A percentile compares a stretch with the other conserved stretches of the same genome.
Conservation (phyloP, 2,113 vertebrate genomes). For the Buteo buteo region DNA sequence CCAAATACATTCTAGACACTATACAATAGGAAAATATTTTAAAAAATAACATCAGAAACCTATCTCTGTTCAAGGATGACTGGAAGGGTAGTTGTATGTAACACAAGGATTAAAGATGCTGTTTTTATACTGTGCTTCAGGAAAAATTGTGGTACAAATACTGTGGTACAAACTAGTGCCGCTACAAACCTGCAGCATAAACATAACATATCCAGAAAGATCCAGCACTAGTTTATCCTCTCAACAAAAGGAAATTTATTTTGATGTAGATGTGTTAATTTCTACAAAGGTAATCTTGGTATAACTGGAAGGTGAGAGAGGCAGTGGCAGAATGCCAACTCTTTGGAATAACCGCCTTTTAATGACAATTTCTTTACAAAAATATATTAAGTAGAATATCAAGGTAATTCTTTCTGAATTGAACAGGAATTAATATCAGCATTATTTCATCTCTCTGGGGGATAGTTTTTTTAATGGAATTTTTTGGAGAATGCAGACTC, state of each 20-base stretch:
- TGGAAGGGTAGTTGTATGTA: not conserved
- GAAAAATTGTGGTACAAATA: not conserved
- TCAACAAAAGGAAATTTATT: not conserved
- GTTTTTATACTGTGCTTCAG: not conserved
- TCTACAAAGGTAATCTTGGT: not conserved
- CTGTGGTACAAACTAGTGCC: not conserved
- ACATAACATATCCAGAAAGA: not conserved
- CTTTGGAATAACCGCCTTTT: not conserved
- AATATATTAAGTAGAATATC: not conserved
- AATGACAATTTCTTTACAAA: not conserved
- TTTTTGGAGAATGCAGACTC: not conserved
- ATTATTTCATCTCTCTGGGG: not conserved
- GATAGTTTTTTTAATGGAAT: not conserved
- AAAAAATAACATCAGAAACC: not conserved
- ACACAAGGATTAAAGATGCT: not conserved
- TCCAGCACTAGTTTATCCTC: not conserved
- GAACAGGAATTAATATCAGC: not conserved
- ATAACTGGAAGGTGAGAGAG: not conserved
- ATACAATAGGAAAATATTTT: not conserved
- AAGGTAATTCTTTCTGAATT: not conserved
- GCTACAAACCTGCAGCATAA: not conserved
- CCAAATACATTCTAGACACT: not conserved
- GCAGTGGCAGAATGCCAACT: not conserved
- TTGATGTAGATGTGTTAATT: not conserved
- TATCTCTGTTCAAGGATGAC: not conserved